phyloP scores from a whole-genome alignment of 2,113 vertebrate species.

The Phrynosoma blainvillii region DNA sequence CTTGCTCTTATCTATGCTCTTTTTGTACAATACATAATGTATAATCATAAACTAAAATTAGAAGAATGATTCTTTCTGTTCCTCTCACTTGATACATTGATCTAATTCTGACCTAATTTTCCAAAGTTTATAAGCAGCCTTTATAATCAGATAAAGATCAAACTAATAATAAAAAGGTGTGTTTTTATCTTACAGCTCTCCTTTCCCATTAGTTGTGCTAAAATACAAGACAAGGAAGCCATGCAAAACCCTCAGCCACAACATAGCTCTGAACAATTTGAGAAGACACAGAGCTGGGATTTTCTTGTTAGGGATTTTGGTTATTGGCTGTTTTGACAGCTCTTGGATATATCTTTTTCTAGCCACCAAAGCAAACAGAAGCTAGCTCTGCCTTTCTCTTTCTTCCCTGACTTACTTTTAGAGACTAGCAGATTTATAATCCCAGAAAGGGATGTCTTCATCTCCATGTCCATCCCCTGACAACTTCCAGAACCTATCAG shows the following conservation, averaged over 20 bases:
- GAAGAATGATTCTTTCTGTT: neutral
- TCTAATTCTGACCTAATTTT: neutral
- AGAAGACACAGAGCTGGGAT: conserved; percentile 37
- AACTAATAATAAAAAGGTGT: neutral
- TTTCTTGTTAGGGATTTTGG: neutral
- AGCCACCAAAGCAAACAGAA: conserved; percentile 9
- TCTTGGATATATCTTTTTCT: neutral
- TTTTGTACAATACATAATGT: neutral
- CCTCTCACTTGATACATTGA: neutral
- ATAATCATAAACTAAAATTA: neutral
- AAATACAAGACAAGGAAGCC: conserved; percentile 42
- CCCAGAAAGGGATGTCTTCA: conserved; percentile 45
- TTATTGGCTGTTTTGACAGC: conserved; percentile 17
- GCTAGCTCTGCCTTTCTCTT: neutral
- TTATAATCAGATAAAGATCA: neutral
- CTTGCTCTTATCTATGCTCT: neutral
- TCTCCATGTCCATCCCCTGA: conserved; percentile 33
- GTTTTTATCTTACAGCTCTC: conserved; percentile 63
- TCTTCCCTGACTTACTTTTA: neutral
- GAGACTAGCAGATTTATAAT: conserved; percentile 58
- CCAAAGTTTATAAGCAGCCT: neutral
- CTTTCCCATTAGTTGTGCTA: conserved; percentile 49
- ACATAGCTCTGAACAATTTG: conserved; percentile 36
- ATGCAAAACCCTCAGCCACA: conserved; percentile 58
- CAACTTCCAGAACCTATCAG: conserved; percentile 50